Conservation (phyloP, 2,113 vertebrate genomes). For the Poicephalus gulielmi region DNA sequence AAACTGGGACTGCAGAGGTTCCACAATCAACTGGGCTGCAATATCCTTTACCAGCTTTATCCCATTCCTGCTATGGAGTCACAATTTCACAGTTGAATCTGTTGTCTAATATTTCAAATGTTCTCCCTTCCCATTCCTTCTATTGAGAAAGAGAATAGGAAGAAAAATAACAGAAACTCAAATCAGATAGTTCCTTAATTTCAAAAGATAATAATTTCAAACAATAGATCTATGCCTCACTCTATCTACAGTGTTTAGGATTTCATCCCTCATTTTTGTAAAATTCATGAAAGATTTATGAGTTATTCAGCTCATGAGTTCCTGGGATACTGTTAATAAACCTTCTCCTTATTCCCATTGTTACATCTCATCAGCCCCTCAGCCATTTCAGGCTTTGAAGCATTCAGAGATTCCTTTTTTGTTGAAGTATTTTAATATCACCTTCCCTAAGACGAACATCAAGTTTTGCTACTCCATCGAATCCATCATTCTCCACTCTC, state of each 20-base stretch:
- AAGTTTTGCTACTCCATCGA: background rate
- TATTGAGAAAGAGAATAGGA: background rate
- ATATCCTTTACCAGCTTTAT: background rate
- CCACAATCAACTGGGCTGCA: background rate
- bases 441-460: background rate
- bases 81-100: background rate
- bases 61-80: background rate
- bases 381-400: conserved; percentile 4
- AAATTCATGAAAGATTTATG: conserved; percentile 67
- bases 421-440: conserved; percentile 9
- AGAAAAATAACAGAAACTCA: conserved; percentile 5
- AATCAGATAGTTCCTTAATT: conserved; percentile 48
- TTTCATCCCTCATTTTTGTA: conserved; percentile 40
- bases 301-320: conserved; percentile 44
- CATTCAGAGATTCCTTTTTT: background rate
- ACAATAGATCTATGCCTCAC: background rate
- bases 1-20: background rate
- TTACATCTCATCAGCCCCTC: background rate
- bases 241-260: conserved; percentile 27
- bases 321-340: conserved; percentile 52
- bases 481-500: background rate
- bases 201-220: conserved; percentile 48
- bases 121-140: background rate
- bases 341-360: background rate
- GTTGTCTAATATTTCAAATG: background rate